Percentiles rank a stretch among this genome's conserved stretches.
phyloP scores from a whole-genome alignment of 1,140 invertebrate genomes.

The Oryctes rhinoceros region DNA sequence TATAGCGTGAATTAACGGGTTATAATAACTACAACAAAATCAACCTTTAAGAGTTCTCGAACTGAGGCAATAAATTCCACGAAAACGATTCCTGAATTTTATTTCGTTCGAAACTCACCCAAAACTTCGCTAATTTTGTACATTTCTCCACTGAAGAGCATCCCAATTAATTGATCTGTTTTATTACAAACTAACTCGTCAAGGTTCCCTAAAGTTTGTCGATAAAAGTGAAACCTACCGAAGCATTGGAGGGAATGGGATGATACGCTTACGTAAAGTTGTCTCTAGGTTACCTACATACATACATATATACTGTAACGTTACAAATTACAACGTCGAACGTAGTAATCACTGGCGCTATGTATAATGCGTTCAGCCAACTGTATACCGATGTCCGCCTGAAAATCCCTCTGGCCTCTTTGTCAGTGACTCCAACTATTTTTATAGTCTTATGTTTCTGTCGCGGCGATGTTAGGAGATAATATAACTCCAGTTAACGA shows the following conservation, averaged over 20 bases:
- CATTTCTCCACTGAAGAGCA: not conserved
- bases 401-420: too few relatives aligned
- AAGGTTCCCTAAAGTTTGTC: not conserved
- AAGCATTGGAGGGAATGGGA: not conserved
- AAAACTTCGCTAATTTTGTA: constrained; percentile 4
- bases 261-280: too few relatives aligned
- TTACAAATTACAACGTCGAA: too few relatives aligned
- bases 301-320: too few relatives aligned
- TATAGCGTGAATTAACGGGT: not conserved
- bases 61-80: not conserved
- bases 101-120: not conserved
- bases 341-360: too few relatives aligned
- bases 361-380: too few relatives aligned
- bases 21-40: not conserved
- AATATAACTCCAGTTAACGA: too few relatives aligned
- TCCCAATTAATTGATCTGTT: not conserved
- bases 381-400: too few relatives aligned
- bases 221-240: constrained; percentile 8
- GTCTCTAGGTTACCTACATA: too few relatives aligned
- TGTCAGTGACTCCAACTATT: too few relatives aligned
- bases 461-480: too few relatives aligned
- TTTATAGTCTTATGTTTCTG: too few relatives aligned
- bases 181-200: not conserved
- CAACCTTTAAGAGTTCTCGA: not conserved
- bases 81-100: constrained; percentile 15